Evolutionary conservation across 2,888 invertebrate genomes (phyloP).

Genomic region (Brachypterus glaber): DNA sequence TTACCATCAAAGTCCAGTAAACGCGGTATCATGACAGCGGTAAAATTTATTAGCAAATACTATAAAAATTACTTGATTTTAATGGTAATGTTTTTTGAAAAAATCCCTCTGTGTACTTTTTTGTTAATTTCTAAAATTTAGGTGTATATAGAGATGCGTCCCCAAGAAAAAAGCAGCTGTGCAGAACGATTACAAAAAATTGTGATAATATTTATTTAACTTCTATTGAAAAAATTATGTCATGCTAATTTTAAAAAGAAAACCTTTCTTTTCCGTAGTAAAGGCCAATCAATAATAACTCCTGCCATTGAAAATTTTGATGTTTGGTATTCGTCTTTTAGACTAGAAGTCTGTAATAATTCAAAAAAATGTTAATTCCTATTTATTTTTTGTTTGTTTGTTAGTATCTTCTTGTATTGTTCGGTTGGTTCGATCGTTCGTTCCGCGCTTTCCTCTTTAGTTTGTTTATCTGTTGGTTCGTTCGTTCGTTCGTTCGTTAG

Average conservation of each 20-base stretch:
- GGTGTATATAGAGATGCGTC: conserved; percentile 34
- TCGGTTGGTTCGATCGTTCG: no score
- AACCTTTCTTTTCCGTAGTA: conserved; percentile 35
- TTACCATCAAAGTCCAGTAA: no score
- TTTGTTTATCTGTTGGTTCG: no score
- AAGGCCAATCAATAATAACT: conserved; percentile 33
- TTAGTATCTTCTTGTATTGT: no score
- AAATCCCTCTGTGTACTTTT: conserved; percentile 4
- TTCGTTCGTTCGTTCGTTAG: no score
- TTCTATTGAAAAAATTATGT: conserved; percentile 15
- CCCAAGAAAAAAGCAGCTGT: conserved; percentile 26
- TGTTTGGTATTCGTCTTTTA: conserved; percentile 17
- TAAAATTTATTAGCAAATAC: no score
- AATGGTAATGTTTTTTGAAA: no score
- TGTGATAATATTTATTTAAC: conserved; percentile 14
- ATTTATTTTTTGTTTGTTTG: no score
- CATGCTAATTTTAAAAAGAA: conserved; percentile 17
- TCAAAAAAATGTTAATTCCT: conserved; percentile 16
- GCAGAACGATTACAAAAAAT: conserved; percentile 14
- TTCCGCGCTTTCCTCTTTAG: no score
- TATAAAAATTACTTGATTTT: no score
- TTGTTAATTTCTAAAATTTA: no score
- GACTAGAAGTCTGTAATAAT: conserved; percentile 23
- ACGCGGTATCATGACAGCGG: no score
- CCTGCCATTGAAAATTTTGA: conserved; percentile 24